Evolutionary conservation across 2,888 invertebrate species (phyloP).

Genomic region (Epistrophe grossulariae): DNA sequence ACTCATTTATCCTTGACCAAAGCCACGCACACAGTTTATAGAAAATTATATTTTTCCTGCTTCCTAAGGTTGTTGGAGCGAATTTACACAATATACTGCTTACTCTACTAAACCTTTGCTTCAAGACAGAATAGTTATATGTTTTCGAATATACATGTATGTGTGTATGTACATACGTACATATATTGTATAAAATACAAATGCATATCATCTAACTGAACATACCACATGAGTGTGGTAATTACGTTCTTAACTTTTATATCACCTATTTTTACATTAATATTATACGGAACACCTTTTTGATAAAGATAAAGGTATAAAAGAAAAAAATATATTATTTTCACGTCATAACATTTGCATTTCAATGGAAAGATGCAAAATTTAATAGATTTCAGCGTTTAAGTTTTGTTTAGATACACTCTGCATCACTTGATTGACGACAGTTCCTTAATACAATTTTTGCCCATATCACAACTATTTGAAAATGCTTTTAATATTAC

Average conservation of each 20-base stretch:
- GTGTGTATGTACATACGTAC: neutral
- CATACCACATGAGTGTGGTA: slow-evolving; percentile 62
- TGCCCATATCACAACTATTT: too few species aligned
- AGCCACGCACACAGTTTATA: slow-evolving; percentile 6
- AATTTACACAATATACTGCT: neutral
- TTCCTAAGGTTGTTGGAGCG: neutral
- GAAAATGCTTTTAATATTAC: too few species aligned
- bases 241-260: slow-evolving; percentile 60
- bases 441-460: too few species aligned
- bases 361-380: slow-evolving; percentile 4
- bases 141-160: neutral
- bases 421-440: neutral
- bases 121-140: neutral
- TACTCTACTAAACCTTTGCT: neutral
- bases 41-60: slow-evolving; percentile 8
- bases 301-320: neutral
- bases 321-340: slow-evolving; percentile 44
- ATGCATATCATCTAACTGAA: neutral
- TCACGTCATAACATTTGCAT: slow-evolving; percentile 65
- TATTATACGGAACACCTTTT: slow-evolving; percentile 1
- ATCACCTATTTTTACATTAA: slow-evolving; percentile 49
- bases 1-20: slow-evolving; percentile 68
- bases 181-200: neutral
- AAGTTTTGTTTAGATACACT: neutral
- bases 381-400: slow-evolving; percentile 12